A percentile compares a stretch with the other conserved stretches of the same genome.
These are phyloP conservation scores for Ctenopoma multispine DNA, from an alignment of 2,797 vertebrate genomes.

Conservation along the genomic window DNA sequence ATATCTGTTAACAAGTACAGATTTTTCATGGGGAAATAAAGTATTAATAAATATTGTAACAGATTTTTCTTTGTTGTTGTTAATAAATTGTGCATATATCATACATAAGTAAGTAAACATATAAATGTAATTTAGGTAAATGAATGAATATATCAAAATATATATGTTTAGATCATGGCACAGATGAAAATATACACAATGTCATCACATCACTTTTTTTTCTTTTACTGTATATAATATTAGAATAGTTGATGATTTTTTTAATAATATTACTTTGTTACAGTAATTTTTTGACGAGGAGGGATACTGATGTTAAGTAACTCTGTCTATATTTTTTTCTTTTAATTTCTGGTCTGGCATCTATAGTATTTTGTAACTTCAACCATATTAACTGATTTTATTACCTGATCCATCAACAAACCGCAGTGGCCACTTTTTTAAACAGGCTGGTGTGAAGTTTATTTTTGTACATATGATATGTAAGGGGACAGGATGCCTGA, in stretches of 20 bases:
- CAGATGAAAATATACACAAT: conserved; percentile 19
- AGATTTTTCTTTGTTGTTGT: neutral
- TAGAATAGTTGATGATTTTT: neutral
- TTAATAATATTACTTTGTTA: neutral
- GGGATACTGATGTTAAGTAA: neutral
- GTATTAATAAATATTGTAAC: neutral
- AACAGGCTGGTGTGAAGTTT: conserved; percentile 54
- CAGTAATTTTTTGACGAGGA: neutral
- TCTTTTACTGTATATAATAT: neutral
- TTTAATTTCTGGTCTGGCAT: conserved; percentile 11
- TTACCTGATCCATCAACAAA: conserved; percentile 44
- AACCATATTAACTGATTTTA: conserved; percentile 40
- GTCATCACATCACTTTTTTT: conserved; percentile 22
- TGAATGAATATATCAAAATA: neutral
- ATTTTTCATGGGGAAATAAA: conserved; percentile 4
- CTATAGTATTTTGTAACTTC: conserved; percentile 23
- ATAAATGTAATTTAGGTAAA: neutral
- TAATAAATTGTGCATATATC: neutral
- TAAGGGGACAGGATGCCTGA: conserved; percentile 33
- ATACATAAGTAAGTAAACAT: too few species aligned
- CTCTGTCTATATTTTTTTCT: conserved; percentile 5
- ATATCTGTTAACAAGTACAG: neutral
- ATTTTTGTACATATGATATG: conserved; percentile 52
- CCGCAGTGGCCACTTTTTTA: conserved; percentile 38
- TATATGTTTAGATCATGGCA: neutral